Base-by-base conservation (phyloP, 2,797 vertebrate species). In the Neosilurus hyrtlii region DNA sequence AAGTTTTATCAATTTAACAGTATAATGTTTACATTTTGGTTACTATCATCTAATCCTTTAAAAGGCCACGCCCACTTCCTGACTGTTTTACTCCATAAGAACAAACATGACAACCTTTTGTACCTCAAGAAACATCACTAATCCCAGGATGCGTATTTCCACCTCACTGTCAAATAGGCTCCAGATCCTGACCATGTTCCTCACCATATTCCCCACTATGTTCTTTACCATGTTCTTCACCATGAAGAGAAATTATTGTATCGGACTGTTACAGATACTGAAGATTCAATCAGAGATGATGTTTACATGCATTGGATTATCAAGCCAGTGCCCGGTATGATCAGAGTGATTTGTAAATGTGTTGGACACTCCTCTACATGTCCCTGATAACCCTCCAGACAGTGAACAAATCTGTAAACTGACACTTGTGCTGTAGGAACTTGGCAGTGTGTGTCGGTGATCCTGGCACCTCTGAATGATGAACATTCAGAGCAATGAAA, bases 381-480 rank as follows among this genome's bases (percentile, higher is more conserved):
- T 20, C 70, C 3, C 9, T n/a, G 10, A 30, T 54, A 54, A 51
- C 43, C 70, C 49, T 52, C 78, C 57, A 56, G 86, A 77, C 77
- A 82, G 57, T 16, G 66, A 3, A 85, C 37, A 65, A 35, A 37
- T 65, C 70, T 81, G 72, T 81, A 81, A 84, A 10, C 1, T 10
- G 30, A 84, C 79, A 81, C 78, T 37, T 1, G 16, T 24, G 43
- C 54, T 68, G 4, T 68, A 80, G 65, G 22, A 68, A 68, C 43
- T 18, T 80, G 63, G 70, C 71, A 80, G 1, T 22, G 22, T 8
- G 7, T 30, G 12, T n/a, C 20, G 18, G 70, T 26, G 77, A 49
- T 15, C 30, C 30, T 66, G 67, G 82, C 67, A 37, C 26, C 1
- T 65, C 26, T 72, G 26, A 73, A 3, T 14, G 82, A 71, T 68